Percentiles rank a stretch among this genome's conserved stretches.
phyloP scores from a whole-genome alignment of 2,113 vertebrate genomes.

The Tor tambroides region DNA sequence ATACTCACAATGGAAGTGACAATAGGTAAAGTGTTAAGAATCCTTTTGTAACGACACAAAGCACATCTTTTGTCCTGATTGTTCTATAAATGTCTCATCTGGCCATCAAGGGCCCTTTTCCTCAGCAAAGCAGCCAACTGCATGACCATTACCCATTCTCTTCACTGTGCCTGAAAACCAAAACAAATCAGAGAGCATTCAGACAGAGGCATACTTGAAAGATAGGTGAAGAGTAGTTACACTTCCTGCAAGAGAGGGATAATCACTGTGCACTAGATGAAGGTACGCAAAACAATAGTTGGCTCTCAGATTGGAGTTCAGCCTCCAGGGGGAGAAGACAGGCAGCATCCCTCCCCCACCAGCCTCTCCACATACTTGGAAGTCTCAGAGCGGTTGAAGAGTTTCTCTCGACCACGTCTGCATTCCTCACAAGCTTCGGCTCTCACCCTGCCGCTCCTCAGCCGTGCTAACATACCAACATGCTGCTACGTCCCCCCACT shows the following conservation, averaged over 20 bases:
- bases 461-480: neutral
- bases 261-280: slow-evolving; percentile 26
- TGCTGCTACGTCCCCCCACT: neutral
- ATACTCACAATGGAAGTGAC: neutral
- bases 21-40: slow-evolving; percentile 9
- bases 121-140: neutral
- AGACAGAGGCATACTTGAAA: neutral
- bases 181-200: slow-evolving; percentile 36
- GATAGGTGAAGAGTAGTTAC: neutral
- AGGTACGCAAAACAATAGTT: slow-evolving; percentile 13
- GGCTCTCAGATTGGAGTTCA: slow-evolving; percentile 10
- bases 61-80: slow-evolving; percentile 29
- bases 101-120: slow-evolving; percentile 24
- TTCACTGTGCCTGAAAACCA: slow-evolving; percentile 8
- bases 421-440: slow-evolving; percentile 18
- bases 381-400: neutral
- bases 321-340: neutral
- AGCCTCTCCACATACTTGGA: slow-evolving; percentile 27
- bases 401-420: slow-evolving; percentile 26
- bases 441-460: neutral
- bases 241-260: neutral
- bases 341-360: neutral
- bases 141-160: slow-evolving; percentile 2
- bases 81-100: slow-evolving; percentile 28
- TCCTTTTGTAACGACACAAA: slow-evolving; percentile 3